Evolutionary conservation across 2,888 invertebrate genomes (phyloP), one percentile per base, ranked within the genome.

Genomic region (Lasioglossum pauxillum): DNA sequence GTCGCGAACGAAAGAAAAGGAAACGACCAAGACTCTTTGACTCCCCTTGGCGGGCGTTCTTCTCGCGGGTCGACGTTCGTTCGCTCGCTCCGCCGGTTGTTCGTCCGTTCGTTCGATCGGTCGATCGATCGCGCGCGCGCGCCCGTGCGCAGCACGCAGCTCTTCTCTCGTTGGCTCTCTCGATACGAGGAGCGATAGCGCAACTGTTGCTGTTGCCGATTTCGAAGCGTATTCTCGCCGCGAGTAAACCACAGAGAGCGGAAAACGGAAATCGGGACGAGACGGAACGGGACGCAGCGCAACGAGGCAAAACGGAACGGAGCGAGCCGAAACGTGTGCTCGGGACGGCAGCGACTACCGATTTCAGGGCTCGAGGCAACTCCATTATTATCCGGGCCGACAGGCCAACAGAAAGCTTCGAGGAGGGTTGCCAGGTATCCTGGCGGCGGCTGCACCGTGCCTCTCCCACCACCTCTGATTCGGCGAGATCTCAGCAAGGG

Each of bases 371-470:
- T 67, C 78, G 71, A 78, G 72, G 72, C 35, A 85, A 76, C 82
- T 79, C 73, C 77, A 49, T 80, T 80, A 77, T 83, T 80, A 71
- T 53, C 75, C 76, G 46, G 49, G 19, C 31, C 49, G 53, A 67
- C 73, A 57, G 75, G 49, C 60, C 80, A 72, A 67, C 73, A 78
- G 77, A 72, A 72, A 80, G 38, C 79, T 64, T 60, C 75, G 46
- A 75, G 79, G 86, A 85, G 88, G 89, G 84, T 88, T 86, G 91
- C 78, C 92, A 91, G 92, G 91, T 91, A 91, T 86, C 84, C 83
- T 78, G 77, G 60, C 78, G 82, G 76, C 84, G 82, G 76, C 84
- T 81, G 75, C 73, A 64, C 77, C 73, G 83, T 79, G 84, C 81
- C 79, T 90, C 88, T 91, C 90, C 91, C 91, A 90, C 91, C 88